Evolutionary conservation across 2,888 invertebrate genomes (phyloP).

Genomic region (Ischnus inquisitorius): DNA sequence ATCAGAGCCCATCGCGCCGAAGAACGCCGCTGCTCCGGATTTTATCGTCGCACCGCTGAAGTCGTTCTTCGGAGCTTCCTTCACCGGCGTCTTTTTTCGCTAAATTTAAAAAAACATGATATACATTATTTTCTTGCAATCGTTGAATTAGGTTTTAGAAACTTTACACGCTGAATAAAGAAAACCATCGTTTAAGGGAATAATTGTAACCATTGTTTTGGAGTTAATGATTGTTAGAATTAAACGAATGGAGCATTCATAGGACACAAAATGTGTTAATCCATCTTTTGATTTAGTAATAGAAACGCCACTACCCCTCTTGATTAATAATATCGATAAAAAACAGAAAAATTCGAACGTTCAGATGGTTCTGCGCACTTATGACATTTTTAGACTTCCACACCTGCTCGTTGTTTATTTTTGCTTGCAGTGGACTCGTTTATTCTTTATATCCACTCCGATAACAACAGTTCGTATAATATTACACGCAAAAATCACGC

Average conservation of each 20-base stretch:
- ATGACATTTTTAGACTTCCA: no score
- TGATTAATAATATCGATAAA: no score
- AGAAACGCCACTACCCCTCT: no score
- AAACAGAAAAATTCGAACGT: no score
- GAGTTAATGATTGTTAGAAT: conserved; percentile 20
- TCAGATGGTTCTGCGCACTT: no score
- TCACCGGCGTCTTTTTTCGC: conserved; percentile 86
- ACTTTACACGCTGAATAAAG: not conserved
- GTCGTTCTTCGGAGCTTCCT: conserved; percentile 83
- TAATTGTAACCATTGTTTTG: not conserved
- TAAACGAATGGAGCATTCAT: not conserved
- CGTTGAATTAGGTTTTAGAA: not conserved
- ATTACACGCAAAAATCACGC: no score
- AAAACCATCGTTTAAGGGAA: not conserved
- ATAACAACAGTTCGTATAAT: no score
- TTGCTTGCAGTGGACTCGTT: no score
- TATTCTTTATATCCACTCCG: no score
- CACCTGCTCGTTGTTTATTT: no score
- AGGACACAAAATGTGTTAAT: no score
- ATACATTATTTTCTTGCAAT: conserved; percentile 1
- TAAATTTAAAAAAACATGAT: conserved; percentile 76
- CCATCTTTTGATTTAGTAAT: no score
- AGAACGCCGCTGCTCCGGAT: conserved; percentile 93
- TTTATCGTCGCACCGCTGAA: conserved; percentile 87
- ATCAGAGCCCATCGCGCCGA: conserved; percentile 93